Evolutionary conservation across 2,888 invertebrate species (phyloP).

Genomic region (Rhodophaea formosa): DNA sequence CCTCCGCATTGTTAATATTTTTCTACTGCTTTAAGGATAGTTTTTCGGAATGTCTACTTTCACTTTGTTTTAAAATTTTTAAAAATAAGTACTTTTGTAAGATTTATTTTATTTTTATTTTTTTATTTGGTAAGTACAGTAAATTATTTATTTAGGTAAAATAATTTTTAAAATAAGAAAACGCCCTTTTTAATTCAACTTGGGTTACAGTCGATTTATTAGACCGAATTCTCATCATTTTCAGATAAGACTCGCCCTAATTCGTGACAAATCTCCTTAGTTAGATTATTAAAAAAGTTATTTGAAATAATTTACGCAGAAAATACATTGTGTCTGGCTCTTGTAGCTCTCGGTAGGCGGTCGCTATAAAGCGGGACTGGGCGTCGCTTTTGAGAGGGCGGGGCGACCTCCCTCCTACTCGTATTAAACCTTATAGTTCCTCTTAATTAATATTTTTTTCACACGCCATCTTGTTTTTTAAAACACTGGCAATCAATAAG

Average conservation of each 20-base stretch:
- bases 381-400: constrained; percentile 72
- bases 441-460: constrained; percentile 43
- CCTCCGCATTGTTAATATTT: too few species aligned
- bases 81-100: too few species aligned
- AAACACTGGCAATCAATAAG: constrained; percentile 26
- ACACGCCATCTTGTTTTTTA: constrained; percentile 30
- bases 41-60: too few species aligned
- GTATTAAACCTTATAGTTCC: constrained; percentile 33
- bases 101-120: too few species aligned
- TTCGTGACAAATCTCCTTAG: neutral
- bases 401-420: constrained; percentile 58
- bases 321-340: constrained; percentile 21
- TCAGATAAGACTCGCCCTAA: neutral
- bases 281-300: constrained; percentile 12
- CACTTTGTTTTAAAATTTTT: too few species aligned
- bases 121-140: too few species aligned
- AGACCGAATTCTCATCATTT: neutral
- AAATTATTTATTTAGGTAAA: too few species aligned
- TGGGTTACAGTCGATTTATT: neutral
- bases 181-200: too few species aligned
- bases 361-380: constrained; percentile 68
- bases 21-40: too few species aligned
- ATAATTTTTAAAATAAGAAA: too few species aligned
- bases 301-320: constrained; percentile 9
- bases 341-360: constrained; percentile 52